Evolutionary conservation across 1,140 invertebrate genomes (phyloP).

Genomic region (Aphidius gifuensis): DNA sequence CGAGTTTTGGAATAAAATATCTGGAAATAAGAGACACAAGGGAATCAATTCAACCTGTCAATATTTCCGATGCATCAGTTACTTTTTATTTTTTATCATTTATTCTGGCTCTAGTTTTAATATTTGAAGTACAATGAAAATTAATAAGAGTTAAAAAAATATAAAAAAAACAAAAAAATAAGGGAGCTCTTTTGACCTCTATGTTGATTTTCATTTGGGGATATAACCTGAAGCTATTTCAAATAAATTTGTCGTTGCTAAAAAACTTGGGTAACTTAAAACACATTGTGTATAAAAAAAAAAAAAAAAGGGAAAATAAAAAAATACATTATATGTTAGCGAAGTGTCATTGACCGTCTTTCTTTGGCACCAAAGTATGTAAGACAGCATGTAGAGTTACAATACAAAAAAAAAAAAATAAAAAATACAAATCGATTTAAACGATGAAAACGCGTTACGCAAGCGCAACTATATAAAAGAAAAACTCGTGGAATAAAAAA

Average conservation of each 20-base stretch:
- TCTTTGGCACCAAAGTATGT: constrained; percentile 17
- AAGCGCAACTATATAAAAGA: constrained; percentile 14
- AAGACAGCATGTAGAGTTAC: neutral
- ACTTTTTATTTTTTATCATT: constrained; percentile 9
- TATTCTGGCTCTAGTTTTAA: neutral
- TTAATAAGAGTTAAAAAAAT: too few species aligned
- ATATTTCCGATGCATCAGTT: constrained; percentile 1
- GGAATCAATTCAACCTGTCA: constrained; percentile 35
- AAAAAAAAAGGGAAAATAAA: constrained; percentile 4
- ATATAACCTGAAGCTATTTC: too few species aligned
- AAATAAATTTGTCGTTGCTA: neutral
- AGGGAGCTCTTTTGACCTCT: too few species aligned
- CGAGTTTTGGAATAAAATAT: constrained; percentile 49
- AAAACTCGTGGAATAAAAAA: constrained; percentile 16
- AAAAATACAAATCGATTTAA: constrained; percentile 15
- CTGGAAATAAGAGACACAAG: constrained; percentile 52
- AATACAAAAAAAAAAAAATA: neutral
- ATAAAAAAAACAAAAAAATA: too few species aligned
- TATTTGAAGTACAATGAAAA: too few species aligned
- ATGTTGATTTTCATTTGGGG: too few species aligned
- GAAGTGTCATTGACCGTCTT: constrained; percentile 21
- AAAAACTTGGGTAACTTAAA: neutral
- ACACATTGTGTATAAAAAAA: neutral
- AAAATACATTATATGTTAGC: neutral
- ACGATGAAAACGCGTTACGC: constrained; percentile 14